Evolutionary conservation across 2,113 vertebrate species (phyloP).

Genomic region (Antigone vipio): DNA sequence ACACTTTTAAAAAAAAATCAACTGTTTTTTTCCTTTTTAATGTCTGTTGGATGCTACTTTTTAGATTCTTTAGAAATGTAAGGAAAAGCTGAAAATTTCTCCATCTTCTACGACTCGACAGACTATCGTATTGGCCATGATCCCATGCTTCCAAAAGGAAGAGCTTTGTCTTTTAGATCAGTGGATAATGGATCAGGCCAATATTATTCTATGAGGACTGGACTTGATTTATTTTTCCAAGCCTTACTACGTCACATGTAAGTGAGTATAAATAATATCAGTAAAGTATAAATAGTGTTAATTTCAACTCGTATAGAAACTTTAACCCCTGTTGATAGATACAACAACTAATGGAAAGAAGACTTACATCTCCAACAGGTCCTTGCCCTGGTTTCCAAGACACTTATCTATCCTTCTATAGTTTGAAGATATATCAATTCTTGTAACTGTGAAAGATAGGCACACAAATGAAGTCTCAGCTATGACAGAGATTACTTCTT

Average conservation of each 20-base stretch:
- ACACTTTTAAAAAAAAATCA: background rate
- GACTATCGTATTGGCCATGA: background rate
- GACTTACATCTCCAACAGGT: background rate
- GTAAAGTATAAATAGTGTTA: background rate
- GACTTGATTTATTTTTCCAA: background rate
- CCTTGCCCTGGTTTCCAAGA: background rate
- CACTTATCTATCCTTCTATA: background rate
- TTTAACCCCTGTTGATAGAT: background rate
- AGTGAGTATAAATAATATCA: background rate
- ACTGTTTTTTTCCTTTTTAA: fast-evolving
- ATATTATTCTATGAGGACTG: background rate
- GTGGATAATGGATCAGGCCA: background rate
- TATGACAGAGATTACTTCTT: background rate
- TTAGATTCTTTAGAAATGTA: background rate
- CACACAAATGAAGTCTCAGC: background rate
- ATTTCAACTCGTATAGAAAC: background rate
- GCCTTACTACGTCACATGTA: background rate
- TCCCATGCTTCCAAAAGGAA: background rate
- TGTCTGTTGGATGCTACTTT: background rate
- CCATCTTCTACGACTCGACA: background rate
- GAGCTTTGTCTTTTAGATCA: background rate
- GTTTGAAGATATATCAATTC: background rate
- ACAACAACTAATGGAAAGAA: background rate
- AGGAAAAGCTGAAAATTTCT: background rate
- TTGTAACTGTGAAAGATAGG: background rate